Evolutionary conservation across 92 coral and sea anemone genomes (phyloP), one percentile per base, ranked within the genome.

Genomic region (Actinostola sp.): DNA sequence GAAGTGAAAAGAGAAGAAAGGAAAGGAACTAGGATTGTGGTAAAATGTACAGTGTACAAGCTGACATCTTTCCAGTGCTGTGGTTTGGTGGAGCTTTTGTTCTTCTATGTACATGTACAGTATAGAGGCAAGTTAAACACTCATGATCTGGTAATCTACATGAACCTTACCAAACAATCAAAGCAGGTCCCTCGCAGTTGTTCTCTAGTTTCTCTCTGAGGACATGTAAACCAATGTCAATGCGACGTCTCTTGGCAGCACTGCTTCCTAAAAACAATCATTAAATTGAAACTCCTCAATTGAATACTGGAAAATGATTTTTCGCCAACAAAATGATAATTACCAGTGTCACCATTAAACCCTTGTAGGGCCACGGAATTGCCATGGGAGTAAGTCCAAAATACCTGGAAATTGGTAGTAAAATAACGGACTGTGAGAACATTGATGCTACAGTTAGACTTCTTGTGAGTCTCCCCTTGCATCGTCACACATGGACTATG

Each of bases 221-320:
- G 34, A 58, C 79, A 42, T 82, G 89, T 88, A 96, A 88, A 12
- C 97, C 97, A 62, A 83, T 70, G 26, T 91, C 97, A 28, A 94
- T 60, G 28, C 84, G 79, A 15, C 96, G 98, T 17, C 95, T 90
- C 69, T 94, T 94, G 38, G 92, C 83, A 36, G 82, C 67, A 48
- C 90, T 80, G 65, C 82, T 78, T 11, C 85, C 89, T 84, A 58
- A 17, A 39, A 23, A 32, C 6, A 43, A 58, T 52, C 5, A 52
- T 52, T 17, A 24, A 52, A 52, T n/a, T n/a, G n/a, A n/a, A n/a
- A 34, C 65, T 10, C 16, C 8, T 0, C 34, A 2, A 24, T 20
- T 2, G 2, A 24, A 53, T 21, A 53, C 16, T 8, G 59, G 59
- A 41, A n/a, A n/a, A n/a, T n/a, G n/a, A n/a, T n/a, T n/a, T n/a